phyloP scores from a whole-genome alignment of 2,888 invertebrate species.

The Heliconius erato region DNA sequence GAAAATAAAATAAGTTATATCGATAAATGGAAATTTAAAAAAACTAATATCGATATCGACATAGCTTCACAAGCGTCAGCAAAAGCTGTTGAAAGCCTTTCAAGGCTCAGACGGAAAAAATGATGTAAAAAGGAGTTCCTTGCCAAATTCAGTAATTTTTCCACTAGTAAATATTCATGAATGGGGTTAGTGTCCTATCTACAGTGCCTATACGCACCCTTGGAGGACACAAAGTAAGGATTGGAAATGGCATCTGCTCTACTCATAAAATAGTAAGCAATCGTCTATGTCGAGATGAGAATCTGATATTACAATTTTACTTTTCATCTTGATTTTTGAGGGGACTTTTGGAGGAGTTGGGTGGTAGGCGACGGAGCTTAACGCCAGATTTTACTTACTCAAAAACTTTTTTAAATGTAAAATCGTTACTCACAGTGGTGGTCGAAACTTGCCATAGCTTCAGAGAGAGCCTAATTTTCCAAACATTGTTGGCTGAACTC shows the following conservation, averaged over 20 bases:
- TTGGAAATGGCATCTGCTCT: slow-evolving; percentile 3
- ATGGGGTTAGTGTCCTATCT: slow-evolving; percentile 9
- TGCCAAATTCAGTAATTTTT: slow-evolving; percentile 49
- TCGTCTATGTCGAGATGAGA: not conserved
- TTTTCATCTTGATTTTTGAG: not conserved
- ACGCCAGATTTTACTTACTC: no score
- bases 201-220: not conserved
- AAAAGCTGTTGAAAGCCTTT: not conserved
- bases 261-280: no score
- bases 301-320: not conserved
- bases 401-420: no score
- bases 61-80: not conserved
- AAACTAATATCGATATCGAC: slow-evolving; percentile 1
- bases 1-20: not conserved
- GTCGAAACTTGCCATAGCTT: no score
- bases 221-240: not conserved
- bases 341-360: no score
- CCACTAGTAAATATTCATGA: not conserved
- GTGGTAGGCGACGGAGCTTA: no score
- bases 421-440: no score
- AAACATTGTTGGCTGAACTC: not conserved
- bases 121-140: slow-evolving; percentile 36
- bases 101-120: slow-evolving; percentile 28
- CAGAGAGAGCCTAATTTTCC: no score
- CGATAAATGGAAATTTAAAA: not conserved